Conservation (phyloP, 2,113 vertebrate species). For the Bothrops jararaca region DNA sequence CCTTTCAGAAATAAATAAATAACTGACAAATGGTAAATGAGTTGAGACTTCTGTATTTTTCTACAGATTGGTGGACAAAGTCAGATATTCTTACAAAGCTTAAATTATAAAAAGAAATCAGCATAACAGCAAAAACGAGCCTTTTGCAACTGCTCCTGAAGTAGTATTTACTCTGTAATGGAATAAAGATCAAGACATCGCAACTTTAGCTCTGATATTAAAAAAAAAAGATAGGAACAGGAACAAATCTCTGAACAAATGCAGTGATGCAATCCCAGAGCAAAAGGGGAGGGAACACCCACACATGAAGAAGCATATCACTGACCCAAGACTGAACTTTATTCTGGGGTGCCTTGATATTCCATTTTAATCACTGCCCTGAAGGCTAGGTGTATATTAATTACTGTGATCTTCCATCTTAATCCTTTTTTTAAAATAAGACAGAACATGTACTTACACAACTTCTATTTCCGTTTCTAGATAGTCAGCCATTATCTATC, state of each 20-base stretch:
- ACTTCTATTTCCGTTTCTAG: neutral
- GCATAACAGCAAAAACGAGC: neutral
- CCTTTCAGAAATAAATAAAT: neutral
- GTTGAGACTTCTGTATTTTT: conserved; percentile 20
- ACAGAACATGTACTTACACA: neutral
- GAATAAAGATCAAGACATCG: conserved; percentile 53
- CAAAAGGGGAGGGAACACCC: conserved; percentile 1
- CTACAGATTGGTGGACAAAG: neutral
- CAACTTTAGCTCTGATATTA: conserved; percentile 1
- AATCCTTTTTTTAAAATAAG: neutral
- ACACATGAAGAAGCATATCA: neutral
- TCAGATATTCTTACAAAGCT: neutral
- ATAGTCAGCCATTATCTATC: conserved; percentile 4
- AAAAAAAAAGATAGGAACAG: conserved; percentile 35
- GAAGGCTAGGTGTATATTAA: conserved; percentile 24
- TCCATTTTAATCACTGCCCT: conserved; percentile 25
- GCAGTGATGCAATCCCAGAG: neutral
- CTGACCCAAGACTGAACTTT: conserved; percentile 11
- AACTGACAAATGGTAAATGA: conserved; percentile 25
- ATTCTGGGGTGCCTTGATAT: conserved; percentile 1
- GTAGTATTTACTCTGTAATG: conserved; percentile 27
- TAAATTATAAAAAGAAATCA: neutral
- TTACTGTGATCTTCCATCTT: neutral
- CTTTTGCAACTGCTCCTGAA: neutral
- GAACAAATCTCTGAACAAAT: conserved; percentile 48